phyloP scores from a whole-genome alignment of 2,888 invertebrate species.

The Colostygia pectinataria region DNA sequence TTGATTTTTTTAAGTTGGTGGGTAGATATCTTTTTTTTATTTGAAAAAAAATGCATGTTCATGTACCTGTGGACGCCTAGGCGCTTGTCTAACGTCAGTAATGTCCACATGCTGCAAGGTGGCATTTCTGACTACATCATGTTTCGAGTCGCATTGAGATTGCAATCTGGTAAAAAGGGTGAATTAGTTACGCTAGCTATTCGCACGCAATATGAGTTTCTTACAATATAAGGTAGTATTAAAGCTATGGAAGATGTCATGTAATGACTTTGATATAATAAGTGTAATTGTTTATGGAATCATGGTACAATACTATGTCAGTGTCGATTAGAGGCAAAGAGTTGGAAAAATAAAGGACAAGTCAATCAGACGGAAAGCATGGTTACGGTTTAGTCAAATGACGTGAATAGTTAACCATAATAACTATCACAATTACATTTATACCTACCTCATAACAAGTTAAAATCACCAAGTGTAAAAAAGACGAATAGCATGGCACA shows the following conservation, averaged over 20 bases:
- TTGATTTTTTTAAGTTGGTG: too few relatives aligned
- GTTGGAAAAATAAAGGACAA: background rate
- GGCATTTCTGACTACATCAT: constrained; percentile 52
- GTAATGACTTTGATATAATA: constrained; percentile 1
- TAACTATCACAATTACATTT: background rate
- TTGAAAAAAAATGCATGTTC: constrained; percentile 1
- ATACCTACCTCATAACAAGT: background rate
- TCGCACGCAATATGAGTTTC: background rate
- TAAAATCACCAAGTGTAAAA: background rate
- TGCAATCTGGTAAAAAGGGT: constrained; percentile 51
- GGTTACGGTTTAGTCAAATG: background rate
- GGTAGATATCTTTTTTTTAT: too few relatives aligned
- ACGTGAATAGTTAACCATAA: background rate
- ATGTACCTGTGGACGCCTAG: constrained; percentile 55
- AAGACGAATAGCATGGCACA: too few relatives aligned
- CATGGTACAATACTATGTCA: background rate
- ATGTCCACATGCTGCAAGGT: constrained; percentile 59
- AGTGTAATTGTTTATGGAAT: constrained; percentile 15
- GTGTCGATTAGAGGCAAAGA: background rate
- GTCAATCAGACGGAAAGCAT: background rate
- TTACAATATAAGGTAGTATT: constrained; percentile 13
- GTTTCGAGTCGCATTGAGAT: constrained; percentile 56
- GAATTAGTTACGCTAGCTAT: constrained; percentile 42
- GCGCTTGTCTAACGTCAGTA: constrained; percentile 63
- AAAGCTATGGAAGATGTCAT: constrained; percentile 11